These are phyloP conservation scores for Cheilosia grossa DNA, from an alignment of 2,888 invertebrate species.

Conservation along the genomic window DNA sequence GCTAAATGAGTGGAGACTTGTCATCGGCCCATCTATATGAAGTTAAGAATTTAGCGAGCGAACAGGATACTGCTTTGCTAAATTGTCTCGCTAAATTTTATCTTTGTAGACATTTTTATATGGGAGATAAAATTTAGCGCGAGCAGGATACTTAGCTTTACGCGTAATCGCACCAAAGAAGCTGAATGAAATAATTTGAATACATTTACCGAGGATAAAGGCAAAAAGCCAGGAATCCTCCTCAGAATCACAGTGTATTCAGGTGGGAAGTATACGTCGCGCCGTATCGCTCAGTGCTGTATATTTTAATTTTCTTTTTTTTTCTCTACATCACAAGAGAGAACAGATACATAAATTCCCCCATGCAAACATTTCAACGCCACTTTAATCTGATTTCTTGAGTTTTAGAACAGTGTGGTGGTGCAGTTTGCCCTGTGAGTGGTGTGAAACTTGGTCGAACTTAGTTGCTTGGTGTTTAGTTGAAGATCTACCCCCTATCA, in stretches of 20 bases:
- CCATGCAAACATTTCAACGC: conserved; percentile 67
- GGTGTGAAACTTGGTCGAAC: conserved; percentile 19
- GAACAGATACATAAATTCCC: conserved; percentile 64
- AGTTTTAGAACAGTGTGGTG: conserved; percentile 33
- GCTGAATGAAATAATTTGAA: conserved; percentile 63
- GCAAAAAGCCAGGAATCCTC: conserved; percentile 36
- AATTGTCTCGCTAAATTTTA: no score
- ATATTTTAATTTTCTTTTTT: conserved; percentile 14
- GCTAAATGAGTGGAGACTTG: no score
- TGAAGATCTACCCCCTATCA: conserved; percentile 26
- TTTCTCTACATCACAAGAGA: conserved; percentile 62
- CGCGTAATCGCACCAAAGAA: conserved; percentile 41
- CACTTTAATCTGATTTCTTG: conserved; percentile 69
- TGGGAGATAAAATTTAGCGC: no score
- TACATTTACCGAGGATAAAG: conserved; percentile 56
- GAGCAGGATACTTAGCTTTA: no score
- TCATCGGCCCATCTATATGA: no score
- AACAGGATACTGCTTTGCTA: no score
- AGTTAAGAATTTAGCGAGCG: no score
- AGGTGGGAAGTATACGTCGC: conserved; percentile 27
- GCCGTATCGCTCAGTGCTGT: conserved; percentile 29
- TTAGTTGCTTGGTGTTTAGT: conserved; percentile 19
- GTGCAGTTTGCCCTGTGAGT: conserved; percentile 15
- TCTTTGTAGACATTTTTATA: no score
- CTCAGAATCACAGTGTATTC: conserved; percentile 27